Conservation (phyloP, 2,797 vertebrate species). For the Falco columbarius region DNA sequence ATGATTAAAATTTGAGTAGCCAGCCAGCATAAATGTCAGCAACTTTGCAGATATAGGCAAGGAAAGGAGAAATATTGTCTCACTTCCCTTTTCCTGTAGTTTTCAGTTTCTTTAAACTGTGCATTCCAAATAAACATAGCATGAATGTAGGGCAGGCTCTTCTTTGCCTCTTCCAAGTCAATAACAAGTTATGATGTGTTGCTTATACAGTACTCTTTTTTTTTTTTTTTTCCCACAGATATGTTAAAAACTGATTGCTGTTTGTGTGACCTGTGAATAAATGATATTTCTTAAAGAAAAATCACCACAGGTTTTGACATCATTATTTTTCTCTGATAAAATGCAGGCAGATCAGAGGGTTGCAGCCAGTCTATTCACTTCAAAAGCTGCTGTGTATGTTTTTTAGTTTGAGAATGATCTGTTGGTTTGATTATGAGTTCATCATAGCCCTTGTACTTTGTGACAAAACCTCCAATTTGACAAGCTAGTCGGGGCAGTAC, state of each 20-base stretch:
- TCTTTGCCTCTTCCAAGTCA: background rate
- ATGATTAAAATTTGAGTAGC: background rate
- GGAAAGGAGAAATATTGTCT: background rate
- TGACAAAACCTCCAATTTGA: background rate
- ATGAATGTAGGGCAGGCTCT: background rate
- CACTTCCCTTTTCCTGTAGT: background rate
- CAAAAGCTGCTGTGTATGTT: background rate
- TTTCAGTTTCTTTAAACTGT: background rate
- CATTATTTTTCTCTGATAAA: constrained; percentile 27
- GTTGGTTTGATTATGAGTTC: background rate
- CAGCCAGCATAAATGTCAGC: background rate
- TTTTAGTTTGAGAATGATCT: background rate
- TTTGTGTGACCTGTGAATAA: background rate
- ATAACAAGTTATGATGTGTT: background rate
- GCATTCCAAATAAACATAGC: background rate
- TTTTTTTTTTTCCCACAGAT: background rate
- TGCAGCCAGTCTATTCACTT: background rate
- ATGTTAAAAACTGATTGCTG: background rate
- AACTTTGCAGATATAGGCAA: background rate
- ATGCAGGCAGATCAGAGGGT: background rate
- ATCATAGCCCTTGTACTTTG: background rate
- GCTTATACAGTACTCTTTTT: background rate
- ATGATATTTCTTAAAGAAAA: background rate
- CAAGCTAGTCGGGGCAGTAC: background rate
- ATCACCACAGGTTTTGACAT: background rate